Base-by-base conservation (phyloP, 2,888 invertebrate species). In the Drosophila ochracea region DNA sequence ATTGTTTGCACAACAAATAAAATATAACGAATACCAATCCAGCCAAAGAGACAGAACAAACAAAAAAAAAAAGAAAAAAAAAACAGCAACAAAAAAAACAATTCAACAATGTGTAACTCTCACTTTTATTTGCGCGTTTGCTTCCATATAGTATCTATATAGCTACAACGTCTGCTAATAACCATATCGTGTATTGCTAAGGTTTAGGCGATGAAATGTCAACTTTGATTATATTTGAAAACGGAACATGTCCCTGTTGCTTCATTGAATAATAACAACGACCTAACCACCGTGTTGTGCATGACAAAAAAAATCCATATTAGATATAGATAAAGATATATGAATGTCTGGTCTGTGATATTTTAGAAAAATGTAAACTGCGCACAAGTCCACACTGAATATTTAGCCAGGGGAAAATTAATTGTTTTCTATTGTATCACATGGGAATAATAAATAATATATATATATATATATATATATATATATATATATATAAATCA, bases 121-220 rank as follows among this genome's bases (percentile, higher is more conserved):
- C 70, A 58, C 80, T 80, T 80, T 80, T 67, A 63, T 50, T 63
- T 28, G 21, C 41, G 13, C 28, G 28, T 13, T 72, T 67, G 21
- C 43, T 11, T 35, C 41, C 11, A 54, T 62, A 47, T 47, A 28
- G 19, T 57, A 57, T 39, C 19, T 30, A 62, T 58, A 60, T 37
- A 25, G 13, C 19, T 47, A 43, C 53, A 39, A 39, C 58, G 31
- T 49, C 30, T 7, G 31, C 47, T 72, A 79, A 67, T 73, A 73
- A 63, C 67, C 30, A 77, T 73, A 57, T 63, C 79, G 68, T 80
- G 79, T 64, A 69, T 54, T 54, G 66, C 58, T 49, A 43, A 60
- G 60, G 75, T 66, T 84, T 75, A 73, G 83, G 75, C 83, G 83
- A 81, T 76, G 70, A 82, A 83, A 83, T 82, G 88, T 76, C 73